Conservation (phyloP, 2,113 vertebrate genomes). For the Megaleporinus macrocephalus region DNA sequence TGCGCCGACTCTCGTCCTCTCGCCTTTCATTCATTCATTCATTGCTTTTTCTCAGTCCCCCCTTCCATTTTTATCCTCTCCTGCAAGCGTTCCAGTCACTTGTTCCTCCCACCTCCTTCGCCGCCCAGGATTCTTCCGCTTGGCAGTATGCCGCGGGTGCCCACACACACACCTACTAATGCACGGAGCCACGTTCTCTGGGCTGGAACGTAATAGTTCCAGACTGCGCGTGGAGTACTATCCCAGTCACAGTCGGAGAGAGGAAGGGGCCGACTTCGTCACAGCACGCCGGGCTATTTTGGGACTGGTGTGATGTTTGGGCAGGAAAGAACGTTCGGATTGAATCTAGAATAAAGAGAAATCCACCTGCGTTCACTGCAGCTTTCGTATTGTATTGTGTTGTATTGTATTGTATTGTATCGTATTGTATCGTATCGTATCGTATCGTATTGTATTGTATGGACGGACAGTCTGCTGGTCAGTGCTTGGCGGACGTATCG, state of each 20-base stretch:
- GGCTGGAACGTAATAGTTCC: constrained; percentile 31
- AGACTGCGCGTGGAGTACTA: background rate
- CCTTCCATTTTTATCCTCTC: constrained; percentile 10
- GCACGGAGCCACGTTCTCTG: constrained; percentile 25
- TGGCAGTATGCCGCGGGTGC: constrained; percentile 34
- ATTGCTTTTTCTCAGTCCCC: constrained; percentile 9
- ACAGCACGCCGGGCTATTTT: constrained; percentile 34
- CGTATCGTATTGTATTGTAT: too few species aligned
- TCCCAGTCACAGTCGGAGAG: constrained; percentile 40
- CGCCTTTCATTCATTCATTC: constrained; percentile 39
- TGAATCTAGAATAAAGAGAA: constrained; percentile 9
- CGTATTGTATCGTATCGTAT: too few species aligned
- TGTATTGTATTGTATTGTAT: too few species aligned
- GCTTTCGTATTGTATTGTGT: background rate
- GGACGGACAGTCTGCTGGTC: background rate
- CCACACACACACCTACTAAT: constrained; percentile 29
- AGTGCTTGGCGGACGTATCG: background rate
- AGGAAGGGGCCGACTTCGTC: constrained; percentile 35
- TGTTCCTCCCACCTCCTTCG: constrained; percentile 25
- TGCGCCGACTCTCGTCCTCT: background rate
- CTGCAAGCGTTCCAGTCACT: background rate
- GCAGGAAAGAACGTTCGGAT: constrained; percentile 17
- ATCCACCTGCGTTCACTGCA: background rate
- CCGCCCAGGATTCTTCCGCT: constrained; percentile 28
- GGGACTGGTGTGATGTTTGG: background rate